phyloP scores from a whole-genome alignment of 2,888 invertebrate species.

The Creontiades dilutus region DNA sequence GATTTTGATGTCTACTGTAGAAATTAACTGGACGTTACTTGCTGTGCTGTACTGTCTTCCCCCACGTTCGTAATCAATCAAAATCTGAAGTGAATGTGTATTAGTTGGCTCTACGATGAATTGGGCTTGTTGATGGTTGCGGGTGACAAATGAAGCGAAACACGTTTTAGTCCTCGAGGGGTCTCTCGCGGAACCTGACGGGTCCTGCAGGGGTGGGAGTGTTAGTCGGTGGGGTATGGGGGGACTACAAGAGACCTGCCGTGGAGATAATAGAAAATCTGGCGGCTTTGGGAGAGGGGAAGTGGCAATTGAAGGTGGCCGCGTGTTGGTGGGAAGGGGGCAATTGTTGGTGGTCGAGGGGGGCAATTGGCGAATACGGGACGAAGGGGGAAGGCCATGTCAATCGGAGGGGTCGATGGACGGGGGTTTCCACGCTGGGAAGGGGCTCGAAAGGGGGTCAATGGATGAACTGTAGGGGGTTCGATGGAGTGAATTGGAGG shows the following conservation, averaged over 20 bases:
- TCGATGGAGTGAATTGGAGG: constrained; percentile 47
- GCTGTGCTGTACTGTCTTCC: background rate
- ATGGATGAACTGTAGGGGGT: background rate
- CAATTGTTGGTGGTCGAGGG: background rate
- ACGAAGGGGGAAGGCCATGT: background rate
- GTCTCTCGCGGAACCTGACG: background rate
- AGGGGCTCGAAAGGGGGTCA: background rate
- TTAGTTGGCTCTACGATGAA: background rate
- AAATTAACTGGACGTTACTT: no score
- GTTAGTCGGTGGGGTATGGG: no score
- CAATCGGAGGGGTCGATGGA: constrained; percentile 31
- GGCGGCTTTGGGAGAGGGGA: background rate
- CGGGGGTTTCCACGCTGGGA: background rate
- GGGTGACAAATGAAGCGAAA: constrained; percentile 23
- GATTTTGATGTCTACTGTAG: no score
- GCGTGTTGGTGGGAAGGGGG: background rate
- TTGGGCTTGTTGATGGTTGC: constrained; percentile 28
- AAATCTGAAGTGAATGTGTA: background rate
- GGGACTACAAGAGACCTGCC: background rate
- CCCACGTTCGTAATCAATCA: background rate
- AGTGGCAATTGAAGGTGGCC: no score
- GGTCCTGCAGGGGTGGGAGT: no score
- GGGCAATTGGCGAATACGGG: background rate
- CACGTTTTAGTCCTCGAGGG: background rate
- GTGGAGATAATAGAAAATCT: constrained; percentile 54